Evolutionary conservation across 2,888 invertebrate species (phyloP).

Genomic region (Harpagoxenus sublaevis): DNA sequence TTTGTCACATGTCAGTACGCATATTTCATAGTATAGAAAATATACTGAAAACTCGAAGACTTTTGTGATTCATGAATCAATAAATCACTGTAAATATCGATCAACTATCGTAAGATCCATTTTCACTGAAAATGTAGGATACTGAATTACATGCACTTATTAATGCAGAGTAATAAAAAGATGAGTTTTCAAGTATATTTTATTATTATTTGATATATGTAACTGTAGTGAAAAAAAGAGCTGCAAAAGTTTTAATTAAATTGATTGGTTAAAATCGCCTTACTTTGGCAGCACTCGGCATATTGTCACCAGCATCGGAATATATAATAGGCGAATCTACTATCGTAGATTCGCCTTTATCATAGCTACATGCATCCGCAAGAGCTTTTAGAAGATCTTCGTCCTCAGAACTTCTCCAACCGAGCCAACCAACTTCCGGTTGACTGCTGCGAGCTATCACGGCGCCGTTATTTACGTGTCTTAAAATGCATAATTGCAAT

Average conservation of each 20-base stretch:
- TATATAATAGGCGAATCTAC: slow-evolving; percentile 82
- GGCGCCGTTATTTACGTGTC: slow-evolving; percentile 95
- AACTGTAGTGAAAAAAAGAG: not conserved
- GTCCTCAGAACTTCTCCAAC: slow-evolving; percentile 96
- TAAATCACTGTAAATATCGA: not conserved
- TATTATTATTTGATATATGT: not conserved
- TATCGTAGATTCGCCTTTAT: slow-evolving; percentile 87
- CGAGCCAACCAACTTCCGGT: slow-evolving; percentile 98
- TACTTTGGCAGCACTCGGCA: slow-evolving; percentile 80
- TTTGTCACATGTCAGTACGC: not conserved
- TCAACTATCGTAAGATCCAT: not conserved
- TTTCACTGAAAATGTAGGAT: not conserved
- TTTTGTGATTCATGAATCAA: not conserved
- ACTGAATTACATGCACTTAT: not conserved
- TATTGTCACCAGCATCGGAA: slow-evolving; percentile 79
- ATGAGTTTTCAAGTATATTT: not conserved
- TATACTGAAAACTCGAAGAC: not conserved
- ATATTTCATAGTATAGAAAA: not conserved
- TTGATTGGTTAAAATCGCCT: slow-evolving; percentile 24
- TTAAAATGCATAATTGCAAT: slow-evolving; percentile 76
- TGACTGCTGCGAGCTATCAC: slow-evolving; percentile 98
- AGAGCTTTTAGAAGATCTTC: slow-evolving; percentile 95
- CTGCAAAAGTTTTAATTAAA: not conserved
- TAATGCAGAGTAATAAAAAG: not conserved
- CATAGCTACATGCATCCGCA: slow-evolving; percentile 93